A percentile compares a stretch with the other conserved stretches of the same genome.
These are phyloP conservation scores for Calliphora vomitoria DNA, from an alignment of 2,888 invertebrate species.

Conservation along the genomic window DNA sequence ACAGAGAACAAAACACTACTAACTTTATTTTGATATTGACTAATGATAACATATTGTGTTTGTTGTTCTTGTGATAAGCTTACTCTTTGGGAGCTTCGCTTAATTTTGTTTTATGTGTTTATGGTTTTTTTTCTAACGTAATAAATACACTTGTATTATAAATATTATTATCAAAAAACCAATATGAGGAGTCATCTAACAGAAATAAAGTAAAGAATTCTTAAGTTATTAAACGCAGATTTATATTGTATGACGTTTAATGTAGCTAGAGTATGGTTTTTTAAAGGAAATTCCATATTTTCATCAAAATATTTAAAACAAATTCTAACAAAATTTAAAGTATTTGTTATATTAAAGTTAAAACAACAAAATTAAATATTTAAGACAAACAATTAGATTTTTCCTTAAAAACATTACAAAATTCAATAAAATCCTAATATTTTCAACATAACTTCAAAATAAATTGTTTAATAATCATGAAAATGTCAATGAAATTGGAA, in stretches of 20 bases:
- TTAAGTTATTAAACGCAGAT: background rate
- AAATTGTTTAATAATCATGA: too few species aligned
- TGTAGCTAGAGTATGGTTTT: too few species aligned
- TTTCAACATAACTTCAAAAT: background rate
- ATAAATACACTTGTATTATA: slow-evolving; percentile 51
- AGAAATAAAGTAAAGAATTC: slow-evolving; percentile 23
- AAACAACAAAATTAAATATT: too few species aligned
- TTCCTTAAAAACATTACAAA: background rate
- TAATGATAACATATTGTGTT: slow-evolving; percentile 55
- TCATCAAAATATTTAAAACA: too few species aligned
- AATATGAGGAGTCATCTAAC: slow-evolving; percentile 39
- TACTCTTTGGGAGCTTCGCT: slow-evolving; percentile 63
- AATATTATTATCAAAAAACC: slow-evolving; percentile 56
- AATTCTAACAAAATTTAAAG: too few species aligned
- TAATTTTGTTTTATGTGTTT: slow-evolving; percentile 34
- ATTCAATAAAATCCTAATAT: background rate
- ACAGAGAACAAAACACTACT: slow-evolving; percentile 7
- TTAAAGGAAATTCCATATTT: too few species aligned
- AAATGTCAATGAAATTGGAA: too few species aligned
- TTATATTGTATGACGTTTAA: too few species aligned
- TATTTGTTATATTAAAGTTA: too few species aligned
- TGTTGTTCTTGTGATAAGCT: slow-evolving; percentile 65
- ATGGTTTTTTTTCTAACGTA: slow-evolving; percentile 16
- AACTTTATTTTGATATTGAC: slow-evolving; percentile 56
- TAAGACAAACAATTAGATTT: background rate